Conservation (phyloP, 2,113 vertebrate species). For the Clarias gariepinus region DNA sequence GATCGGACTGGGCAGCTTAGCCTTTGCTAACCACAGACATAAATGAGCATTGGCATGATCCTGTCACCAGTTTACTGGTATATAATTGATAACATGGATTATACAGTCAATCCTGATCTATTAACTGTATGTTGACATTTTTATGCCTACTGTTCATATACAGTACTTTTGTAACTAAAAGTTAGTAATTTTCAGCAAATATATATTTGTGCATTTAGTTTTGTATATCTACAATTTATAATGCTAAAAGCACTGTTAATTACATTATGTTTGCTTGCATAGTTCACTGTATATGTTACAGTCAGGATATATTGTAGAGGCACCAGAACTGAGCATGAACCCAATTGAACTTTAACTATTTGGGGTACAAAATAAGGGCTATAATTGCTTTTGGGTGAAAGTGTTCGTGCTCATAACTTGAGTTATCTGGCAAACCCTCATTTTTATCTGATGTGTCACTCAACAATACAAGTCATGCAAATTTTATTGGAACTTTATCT, state of each 20-base stretch:
- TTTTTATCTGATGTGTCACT: constrained; percentile 33
- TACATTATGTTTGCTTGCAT: background rate
- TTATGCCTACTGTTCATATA: background rate
- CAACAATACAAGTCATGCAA: constrained; percentile 8
- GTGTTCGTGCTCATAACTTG: constrained; percentile 11
- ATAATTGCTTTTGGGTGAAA: constrained; percentile 2
- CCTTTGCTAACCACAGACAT: no score
- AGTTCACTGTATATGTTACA: background rate
- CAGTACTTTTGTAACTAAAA: background rate
- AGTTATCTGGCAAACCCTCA: background rate
- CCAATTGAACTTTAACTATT: background rate
- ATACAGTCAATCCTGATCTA: background rate
- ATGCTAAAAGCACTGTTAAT: background rate
- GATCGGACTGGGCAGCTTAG: no score
- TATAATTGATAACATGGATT: background rate
- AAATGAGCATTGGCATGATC: no score
- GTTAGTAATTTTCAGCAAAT: background rate
- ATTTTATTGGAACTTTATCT: constrained; percentile 37
- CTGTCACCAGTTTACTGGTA: no score
- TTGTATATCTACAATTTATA: background rate
- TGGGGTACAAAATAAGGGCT: background rate
- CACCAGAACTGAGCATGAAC: background rate
- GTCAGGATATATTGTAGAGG: background rate
- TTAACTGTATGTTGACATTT: background rate
- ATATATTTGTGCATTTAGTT: background rate